Evolutionary conservation across 1,140 invertebrate genomes (phyloP).

Genomic region (Plectus sambesii): DNA sequence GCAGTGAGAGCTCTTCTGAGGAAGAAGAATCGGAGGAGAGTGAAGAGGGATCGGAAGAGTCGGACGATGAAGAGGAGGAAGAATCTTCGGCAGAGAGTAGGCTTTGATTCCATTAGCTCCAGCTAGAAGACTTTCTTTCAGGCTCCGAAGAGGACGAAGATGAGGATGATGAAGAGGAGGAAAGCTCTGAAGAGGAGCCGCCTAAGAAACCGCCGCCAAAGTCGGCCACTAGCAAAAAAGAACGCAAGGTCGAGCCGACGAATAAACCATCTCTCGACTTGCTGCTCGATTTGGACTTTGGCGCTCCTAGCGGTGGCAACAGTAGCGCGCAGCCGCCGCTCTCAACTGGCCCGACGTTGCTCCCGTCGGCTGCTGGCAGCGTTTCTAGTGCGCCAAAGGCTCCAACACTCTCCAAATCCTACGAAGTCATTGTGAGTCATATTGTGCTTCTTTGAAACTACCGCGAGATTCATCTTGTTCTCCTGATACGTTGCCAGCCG

Average conservation of each 20-base stretch:
- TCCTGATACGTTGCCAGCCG: no score
- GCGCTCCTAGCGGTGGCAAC: slow-evolving; percentile 19
- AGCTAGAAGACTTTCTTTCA: slow-evolving; percentile 1
- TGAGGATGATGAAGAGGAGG: slow-evolving; percentile 29
- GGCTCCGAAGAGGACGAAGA: slow-evolving; percentile 23
- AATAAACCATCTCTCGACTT: slow-evolving; percentile 54
- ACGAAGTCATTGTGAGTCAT: slow-evolving; percentile 11
- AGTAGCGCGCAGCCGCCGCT: slow-evolving; percentile 46
- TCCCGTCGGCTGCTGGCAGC: slow-evolving; percentile 12
- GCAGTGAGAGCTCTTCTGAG: slow-evolving; percentile 19
- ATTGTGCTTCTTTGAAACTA: no score
- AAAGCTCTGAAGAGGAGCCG: slow-evolving; percentile 19
- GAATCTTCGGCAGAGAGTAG: slow-evolving; percentile 17
- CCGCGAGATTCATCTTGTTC: slow-evolving; percentile 6
- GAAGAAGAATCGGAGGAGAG: slow-evolving; percentile 33
- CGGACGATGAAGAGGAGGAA: slow-evolving; percentile 34
- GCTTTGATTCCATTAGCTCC: slow-evolving; percentile 12
- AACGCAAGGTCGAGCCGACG: slow-evolving; percentile 44
- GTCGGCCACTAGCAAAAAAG: slow-evolving; percentile 45
- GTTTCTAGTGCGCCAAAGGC: slow-evolving; percentile 47
- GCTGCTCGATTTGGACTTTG: slow-evolving; percentile 64
- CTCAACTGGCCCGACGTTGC: slow-evolving; percentile 10
- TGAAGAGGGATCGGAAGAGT: slow-evolving; percentile 43
- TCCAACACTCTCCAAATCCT: slow-evolving; percentile 41
- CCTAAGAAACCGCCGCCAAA: slow-evolving; percentile 10